Conservation (phyloP, 2,888 invertebrate species). For the Dexiosoma caninum region DNA sequence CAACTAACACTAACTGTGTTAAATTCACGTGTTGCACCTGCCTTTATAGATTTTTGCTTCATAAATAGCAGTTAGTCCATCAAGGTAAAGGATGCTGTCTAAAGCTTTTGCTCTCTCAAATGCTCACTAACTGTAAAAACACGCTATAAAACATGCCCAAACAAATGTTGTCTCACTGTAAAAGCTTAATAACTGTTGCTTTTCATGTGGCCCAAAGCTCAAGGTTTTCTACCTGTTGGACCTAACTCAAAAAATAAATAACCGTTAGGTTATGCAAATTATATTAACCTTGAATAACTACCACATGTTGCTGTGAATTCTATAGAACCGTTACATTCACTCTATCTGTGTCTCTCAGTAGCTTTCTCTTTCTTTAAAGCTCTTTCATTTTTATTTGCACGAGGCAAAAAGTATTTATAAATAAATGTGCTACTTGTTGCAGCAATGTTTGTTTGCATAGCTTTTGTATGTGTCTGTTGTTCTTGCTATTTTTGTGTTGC, state of each 20-base stretch:
- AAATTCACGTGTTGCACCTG: slow-evolving; percentile 55
- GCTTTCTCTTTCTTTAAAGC: background rate
- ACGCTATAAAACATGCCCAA: background rate
- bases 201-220: slow-evolving; percentile 31
- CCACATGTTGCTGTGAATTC: slow-evolving; percentile 33
- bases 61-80: background rate
- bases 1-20: slow-evolving; percentile 59
- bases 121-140: slow-evolving; percentile 4
- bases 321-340: background rate
- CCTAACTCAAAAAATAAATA: background rate
- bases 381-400: background rate
- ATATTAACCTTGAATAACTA: slow-evolving; percentile 48
- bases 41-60: slow-evolving; percentile 56
- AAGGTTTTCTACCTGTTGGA: slow-evolving; percentile 59
- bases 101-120: slow-evolving; percentile 6
- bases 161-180: background rate
- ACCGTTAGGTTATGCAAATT: slow-evolving; percentile 34
- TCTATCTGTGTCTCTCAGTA: background rate
- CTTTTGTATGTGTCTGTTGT: background rate
- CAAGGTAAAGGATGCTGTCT: slow-evolving; percentile 58
- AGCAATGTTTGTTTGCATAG: background rate
- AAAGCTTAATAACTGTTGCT: slow-evolving; percentile 54
- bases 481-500: slow-evolving; percentile 13
- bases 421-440: slow-evolving; percentile 59
- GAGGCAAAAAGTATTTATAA: background rate